phyloP scores from a whole-genome alignment of 1,140 invertebrate genomes.

The Piezodorus guildinii region DNA sequence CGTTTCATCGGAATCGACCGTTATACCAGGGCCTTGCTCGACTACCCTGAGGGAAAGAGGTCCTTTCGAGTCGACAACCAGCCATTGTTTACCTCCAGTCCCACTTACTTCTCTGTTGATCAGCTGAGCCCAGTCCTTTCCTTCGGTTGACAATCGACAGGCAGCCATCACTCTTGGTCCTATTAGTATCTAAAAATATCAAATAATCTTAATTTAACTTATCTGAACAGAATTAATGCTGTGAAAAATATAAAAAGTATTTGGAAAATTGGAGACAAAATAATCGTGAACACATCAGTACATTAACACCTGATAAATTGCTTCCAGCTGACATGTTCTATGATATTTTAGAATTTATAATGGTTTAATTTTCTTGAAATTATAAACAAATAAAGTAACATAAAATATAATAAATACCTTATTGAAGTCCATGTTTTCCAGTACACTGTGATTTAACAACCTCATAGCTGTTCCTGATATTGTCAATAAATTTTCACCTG shows the following conservation, averaged over 20 bases:
- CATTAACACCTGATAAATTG: too few species aligned
- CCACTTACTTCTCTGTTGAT: constrained; percentile 59
- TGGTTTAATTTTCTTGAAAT: too few species aligned
- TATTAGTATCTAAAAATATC: constrained; percentile 48
- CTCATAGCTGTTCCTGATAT: too few species aligned
- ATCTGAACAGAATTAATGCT: too few species aligned
- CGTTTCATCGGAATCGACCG: constrained; percentile 55
- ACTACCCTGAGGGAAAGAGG: constrained; percentile 49
- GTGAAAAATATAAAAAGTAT: background rate
- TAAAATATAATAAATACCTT: too few species aligned
- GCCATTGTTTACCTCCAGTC: constrained; percentile 84
- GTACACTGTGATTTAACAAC: too few species aligned
- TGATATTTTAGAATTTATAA: too few species aligned
- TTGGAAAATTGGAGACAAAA: background rate
- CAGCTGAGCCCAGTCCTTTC: constrained; percentile 54
- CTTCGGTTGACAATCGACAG: constrained; percentile 63
- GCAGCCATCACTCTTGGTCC: constrained; percentile 73
- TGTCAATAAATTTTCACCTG: too few species aligned
- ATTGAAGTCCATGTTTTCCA: too few species aligned
- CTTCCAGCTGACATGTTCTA: too few species aligned
- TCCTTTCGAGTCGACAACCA: constrained; percentile 55
- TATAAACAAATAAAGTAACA: too few species aligned
- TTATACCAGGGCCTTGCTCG: constrained; percentile 69
- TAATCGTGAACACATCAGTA: too few species aligned
- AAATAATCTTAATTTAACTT: background rate